A percentile compares a stretch with the other conserved stretches of the same genome.
Evolutionary conservation across 2,888 invertebrate species (phyloP).

Genomic region (Marasmarcha lunaedactyla): DNA sequence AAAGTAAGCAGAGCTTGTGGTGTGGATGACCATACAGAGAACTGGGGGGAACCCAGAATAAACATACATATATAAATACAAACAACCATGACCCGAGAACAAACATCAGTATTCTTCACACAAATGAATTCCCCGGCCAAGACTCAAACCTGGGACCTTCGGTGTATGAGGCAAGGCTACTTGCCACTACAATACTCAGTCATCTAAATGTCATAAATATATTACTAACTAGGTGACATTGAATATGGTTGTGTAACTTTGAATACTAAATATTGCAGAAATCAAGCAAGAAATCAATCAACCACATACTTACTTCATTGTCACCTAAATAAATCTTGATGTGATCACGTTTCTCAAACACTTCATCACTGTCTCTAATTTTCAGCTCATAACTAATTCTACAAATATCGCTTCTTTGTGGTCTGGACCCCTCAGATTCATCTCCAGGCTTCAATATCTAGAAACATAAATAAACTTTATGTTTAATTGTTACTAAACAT

Average conservation of each 20-base stretch:
- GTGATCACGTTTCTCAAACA: constrained; percentile 77
- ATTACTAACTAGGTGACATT: not conserved
- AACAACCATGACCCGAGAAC: too few species aligned
- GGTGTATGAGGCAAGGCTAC: too few species aligned
- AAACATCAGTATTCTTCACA: too few species aligned
- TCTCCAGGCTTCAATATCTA: constrained; percentile 68
- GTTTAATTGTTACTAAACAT: too few species aligned
- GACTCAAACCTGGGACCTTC: too few species aligned
- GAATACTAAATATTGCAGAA: not conserved
- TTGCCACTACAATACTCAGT: too few species aligned
- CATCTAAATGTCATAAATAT: too few species aligned
- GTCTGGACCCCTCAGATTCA: constrained; percentile 70
- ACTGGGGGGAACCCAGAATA: too few species aligned
- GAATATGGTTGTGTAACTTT: constrained; percentile 8
- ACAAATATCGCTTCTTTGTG: constrained; percentile 80
- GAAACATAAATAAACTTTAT: constrained; percentile 16
- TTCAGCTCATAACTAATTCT: constrained; percentile 73
- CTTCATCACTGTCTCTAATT: constrained; percentile 63
- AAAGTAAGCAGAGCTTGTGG: too few species aligned
- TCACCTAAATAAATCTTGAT: constrained; percentile 85
- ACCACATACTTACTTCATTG: constrained; percentile 75
- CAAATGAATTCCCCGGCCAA: too few species aligned
- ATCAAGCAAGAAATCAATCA: not conserved
- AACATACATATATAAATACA: too few species aligned
- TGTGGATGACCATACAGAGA: too few species aligned